These are phyloP conservation scores for Marcusenius ussheri DNA, from an alignment of 2,113 vertebrate genomes.

Conservation along the genomic window DNA sequence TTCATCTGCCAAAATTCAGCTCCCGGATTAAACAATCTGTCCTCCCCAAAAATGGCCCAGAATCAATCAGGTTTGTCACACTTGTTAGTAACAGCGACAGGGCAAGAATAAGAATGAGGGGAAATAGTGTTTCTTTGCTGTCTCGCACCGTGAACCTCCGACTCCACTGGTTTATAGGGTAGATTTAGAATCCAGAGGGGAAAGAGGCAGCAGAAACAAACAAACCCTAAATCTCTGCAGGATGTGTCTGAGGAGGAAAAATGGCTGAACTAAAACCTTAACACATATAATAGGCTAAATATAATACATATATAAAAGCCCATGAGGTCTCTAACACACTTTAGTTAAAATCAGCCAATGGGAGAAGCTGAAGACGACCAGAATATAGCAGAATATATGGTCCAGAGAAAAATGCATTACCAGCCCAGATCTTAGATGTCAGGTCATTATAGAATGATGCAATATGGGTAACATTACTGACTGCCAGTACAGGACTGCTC, in stretches of 20 bases:
- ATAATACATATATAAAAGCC: slow-evolving; percentile 7
- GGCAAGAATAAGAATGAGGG: not conserved
- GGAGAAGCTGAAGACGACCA: not conserved
- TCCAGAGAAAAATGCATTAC: not conserved
- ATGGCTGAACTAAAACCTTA: not conserved
- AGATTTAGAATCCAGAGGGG: slow-evolving; percentile 10
- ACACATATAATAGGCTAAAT: not conserved
- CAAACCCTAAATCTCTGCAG: not conserved
- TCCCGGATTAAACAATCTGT: slow-evolving; percentile 8
- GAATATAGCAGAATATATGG: not conserved
- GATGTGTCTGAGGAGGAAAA: not conserved
- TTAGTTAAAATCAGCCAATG: not conserved
- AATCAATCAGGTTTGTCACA: slow-evolving; percentile 17
- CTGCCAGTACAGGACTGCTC: not conserved
- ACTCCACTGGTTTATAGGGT: not conserved
- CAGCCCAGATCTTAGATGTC: not conserved
- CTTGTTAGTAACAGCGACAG: slow-evolving; percentile 6
- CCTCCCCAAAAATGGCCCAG: not conserved
- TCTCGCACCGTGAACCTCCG: not conserved
- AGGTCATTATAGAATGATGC: not conserved
- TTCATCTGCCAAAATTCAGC: slow-evolving; percentile 21
- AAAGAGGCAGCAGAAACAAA: not conserved
- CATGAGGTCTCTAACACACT: not conserved
- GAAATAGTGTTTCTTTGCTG: not conserved
- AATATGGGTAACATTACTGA: not conserved